These are phyloP conservation scores for Anhinga anhinga DNA, from an alignment of 2,113 vertebrate genomes.

Conservation along the genomic window DNA sequence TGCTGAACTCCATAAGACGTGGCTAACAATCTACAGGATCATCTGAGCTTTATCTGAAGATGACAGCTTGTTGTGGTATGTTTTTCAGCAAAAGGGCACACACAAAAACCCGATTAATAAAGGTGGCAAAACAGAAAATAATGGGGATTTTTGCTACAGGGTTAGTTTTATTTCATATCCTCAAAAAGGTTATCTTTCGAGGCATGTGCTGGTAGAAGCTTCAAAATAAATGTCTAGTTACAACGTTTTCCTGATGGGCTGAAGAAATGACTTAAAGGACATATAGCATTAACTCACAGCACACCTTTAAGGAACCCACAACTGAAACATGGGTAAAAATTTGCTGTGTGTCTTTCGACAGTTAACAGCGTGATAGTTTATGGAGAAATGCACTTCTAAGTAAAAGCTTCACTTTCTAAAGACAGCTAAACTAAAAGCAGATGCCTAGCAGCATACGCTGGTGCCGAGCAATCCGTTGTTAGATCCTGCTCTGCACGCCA, in stretches of 20 bases:
- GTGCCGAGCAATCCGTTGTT: neutral
- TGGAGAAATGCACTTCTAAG: neutral
- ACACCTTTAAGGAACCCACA: neutral
- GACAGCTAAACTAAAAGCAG: neutral
- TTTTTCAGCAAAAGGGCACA: neutral
- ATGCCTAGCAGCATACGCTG: neutral
- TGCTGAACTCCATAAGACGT: neutral
- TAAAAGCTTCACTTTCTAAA: neutral
- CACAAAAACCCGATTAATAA: neutral
- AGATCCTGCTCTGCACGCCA: neutral
- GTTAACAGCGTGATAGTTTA: neutral
- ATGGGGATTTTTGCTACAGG: neutral
- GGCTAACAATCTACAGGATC: constrained; percentile 7
- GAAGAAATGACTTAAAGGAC: neutral
- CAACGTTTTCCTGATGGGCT: neutral
- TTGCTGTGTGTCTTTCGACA: neutral
- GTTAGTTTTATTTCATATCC: neutral
- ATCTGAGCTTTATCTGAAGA: neutral
- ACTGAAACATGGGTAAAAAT: neutral
- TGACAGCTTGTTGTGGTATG: accelerated
- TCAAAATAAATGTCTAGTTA: neutral
- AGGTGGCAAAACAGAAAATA: neutral
- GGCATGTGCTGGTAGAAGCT: neutral
- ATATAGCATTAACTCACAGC: neutral
- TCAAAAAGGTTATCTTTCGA: neutral